phyloP scores from a whole-genome alignment of 2,888 invertebrate species.

The Drosophila greeni region DNA sequence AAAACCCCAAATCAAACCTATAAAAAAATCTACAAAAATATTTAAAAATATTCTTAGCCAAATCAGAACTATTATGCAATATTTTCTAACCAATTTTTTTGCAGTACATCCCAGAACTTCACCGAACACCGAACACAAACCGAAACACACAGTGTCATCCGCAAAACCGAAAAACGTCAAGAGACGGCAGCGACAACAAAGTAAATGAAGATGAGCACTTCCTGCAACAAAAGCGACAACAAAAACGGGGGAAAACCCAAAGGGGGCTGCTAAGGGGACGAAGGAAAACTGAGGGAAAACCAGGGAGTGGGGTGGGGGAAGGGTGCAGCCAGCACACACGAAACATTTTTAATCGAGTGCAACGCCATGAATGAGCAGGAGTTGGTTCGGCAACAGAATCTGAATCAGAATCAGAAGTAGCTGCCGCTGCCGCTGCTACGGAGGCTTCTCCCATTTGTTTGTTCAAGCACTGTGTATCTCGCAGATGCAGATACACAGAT shows the following conservation, averaged over 20 bases:
- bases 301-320: background rate
- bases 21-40: background rate
- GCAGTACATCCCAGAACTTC: constrained; percentile 11
- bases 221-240: constrained; percentile 69
- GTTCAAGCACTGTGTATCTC: constrained; percentile 26
- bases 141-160: constrained; percentile 35
- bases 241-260: constrained; percentile 32
- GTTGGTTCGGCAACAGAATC: constrained; percentile 37
- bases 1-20: background rate
- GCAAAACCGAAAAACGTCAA: constrained; percentile 46
- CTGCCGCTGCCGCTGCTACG: constrained; percentile 9
- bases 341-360: constrained; percentile 73
- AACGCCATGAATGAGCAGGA: constrained; percentile 71
- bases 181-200: constrained; percentile 54
- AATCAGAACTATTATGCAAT: background rate
- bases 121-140: constrained; percentile 22
- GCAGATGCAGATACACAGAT: constrained; percentile 10
- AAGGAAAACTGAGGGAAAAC: background rate
- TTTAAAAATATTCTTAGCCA: background rate
- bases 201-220: constrained; percentile 75
- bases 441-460: constrained; percentile 30
- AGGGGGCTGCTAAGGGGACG: background rate
- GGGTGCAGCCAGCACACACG: constrained; percentile 44
- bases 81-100: background rate
- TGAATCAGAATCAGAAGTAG: constrained; percentile 15